Evolutionary conservation across 2,888 invertebrate genomes (phyloP), one percentile per base, ranked within the genome.

Genomic region (Mimas tiliae): DNA sequence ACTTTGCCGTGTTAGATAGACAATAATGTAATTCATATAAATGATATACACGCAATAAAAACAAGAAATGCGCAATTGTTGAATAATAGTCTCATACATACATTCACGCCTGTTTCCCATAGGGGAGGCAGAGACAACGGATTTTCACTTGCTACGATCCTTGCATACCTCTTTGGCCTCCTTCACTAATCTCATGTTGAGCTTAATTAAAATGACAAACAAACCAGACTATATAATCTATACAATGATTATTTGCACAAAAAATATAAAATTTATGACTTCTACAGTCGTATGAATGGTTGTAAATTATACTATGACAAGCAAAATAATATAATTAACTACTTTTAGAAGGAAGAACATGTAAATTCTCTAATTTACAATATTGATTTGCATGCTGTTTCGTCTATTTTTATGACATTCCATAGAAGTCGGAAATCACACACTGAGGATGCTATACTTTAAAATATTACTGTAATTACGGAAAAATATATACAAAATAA

Each of bases 311-410:
- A 72, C 72, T 77, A 74, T 78, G 76, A 76, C 74, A 71, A 70
- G 74, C 73, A 80, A 80, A 82, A 78, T 77, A 73, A 80, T 70
- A 83, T 81, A 85, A 83, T 84, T 80, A 84, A 82, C 83, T 75
- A 77, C 69, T 73, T 76, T 71, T 78, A 76, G 70, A 80, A 73
- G 68, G 82, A 86, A 87, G 85, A 74, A 81, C 74, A 89, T 90
- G 89, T 80, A 87, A 91, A 91, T 90, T 84, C 80, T 76, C 81
- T 84, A 83, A 88, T 90, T 89, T 85, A 89, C 81, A 90, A 90
- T 86, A 87, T 83, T 84, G 86, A 85, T 83, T 45, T 77, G 74
- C 72, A 72, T 74, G 77, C 79, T 78, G 82, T 84, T 85, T 81
- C 72, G 78, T 75, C 83, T 81, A 83, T 82, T 87, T 87, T 89